Conservation (phyloP, 64 coral and sea anemone species). For the Montipora sp. region DNA sequence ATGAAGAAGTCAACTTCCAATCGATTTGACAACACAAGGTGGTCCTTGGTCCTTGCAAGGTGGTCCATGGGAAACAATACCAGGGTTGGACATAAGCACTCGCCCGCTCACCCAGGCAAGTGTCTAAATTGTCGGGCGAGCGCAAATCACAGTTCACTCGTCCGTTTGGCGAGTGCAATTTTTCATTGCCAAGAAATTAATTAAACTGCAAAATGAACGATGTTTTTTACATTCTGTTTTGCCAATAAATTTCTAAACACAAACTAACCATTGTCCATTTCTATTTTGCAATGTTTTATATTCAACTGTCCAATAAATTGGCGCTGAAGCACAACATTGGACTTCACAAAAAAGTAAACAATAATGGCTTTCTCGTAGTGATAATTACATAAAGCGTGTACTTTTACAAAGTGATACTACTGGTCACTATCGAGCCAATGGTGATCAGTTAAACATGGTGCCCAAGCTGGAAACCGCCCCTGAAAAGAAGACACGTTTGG, state of each 20-base stretch:
- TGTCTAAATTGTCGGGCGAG: not conserved
- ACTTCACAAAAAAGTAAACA: no score
- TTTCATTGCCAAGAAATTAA: no score
- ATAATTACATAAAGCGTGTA: conserved; percentile 64
- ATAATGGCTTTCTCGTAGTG: not conserved
- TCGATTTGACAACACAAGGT: no score
- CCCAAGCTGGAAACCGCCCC: conserved; percentile 23
- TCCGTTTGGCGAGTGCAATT: no score
- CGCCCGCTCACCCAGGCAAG: not conserved
- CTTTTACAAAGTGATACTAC: conserved; percentile 25
- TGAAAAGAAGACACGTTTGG: conserved; percentile 25
- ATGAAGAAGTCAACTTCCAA: no score
- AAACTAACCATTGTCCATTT: conserved; percentile 26
- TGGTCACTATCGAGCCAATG: no score
- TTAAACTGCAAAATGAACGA: no score
- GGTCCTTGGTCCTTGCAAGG: no score
- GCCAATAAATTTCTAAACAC: conserved; percentile 29
- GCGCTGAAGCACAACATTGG: no score
- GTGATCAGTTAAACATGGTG: conserved; percentile 3
- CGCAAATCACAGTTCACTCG: not conserved
- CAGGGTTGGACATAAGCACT: not conserved
- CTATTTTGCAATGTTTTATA: not conserved
- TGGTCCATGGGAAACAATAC: no score
- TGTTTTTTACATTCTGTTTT: not conserved
- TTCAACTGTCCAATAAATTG: not conserved